These are phyloP conservation scores for Fringilla coelebs DNA, from an alignment of 2,797 vertebrate genomes.

Conservation along the genomic window DNA sequence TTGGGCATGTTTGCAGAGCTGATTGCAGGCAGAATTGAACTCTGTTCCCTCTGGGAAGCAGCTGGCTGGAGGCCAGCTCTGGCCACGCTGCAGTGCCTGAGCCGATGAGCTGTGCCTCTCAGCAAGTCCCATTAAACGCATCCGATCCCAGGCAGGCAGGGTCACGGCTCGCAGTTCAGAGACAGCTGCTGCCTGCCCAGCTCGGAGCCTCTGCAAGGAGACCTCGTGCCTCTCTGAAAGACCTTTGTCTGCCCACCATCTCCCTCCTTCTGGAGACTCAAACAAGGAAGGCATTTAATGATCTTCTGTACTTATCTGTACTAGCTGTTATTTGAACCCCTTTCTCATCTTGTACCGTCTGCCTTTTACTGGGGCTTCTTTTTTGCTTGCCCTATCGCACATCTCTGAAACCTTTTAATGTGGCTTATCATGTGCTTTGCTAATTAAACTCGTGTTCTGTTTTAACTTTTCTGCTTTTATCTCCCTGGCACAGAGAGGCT, in stretches of 20 bases:
- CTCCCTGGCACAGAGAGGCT: not conserved
- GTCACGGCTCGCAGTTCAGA: not conserved
- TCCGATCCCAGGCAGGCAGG: not conserved
- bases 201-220: not conserved
- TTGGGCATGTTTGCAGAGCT: not conserved
- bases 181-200: not conserved
- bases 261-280: not conserved
- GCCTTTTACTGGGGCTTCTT: not conserved
- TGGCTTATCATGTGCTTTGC: not conserved
- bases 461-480: not conserved
- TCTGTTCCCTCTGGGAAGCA: not conserved
- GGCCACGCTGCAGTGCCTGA: rapidly evolving
- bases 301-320: not conserved
- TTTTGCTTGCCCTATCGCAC: not conserved
- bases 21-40: not conserved
- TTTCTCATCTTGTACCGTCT: not conserved
- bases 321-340: not conserved
- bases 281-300: not conserved
- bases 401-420: not conserved
- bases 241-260: not conserved
- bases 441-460: not conserved
- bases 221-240: not conserved
- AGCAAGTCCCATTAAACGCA: not conserved
- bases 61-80: not conserved
- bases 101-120: not conserved